These are phyloP conservation scores for Limenitis camilla DNA, from an alignment of 2,888 invertebrate genomes.

Conservation along the genomic window DNA sequence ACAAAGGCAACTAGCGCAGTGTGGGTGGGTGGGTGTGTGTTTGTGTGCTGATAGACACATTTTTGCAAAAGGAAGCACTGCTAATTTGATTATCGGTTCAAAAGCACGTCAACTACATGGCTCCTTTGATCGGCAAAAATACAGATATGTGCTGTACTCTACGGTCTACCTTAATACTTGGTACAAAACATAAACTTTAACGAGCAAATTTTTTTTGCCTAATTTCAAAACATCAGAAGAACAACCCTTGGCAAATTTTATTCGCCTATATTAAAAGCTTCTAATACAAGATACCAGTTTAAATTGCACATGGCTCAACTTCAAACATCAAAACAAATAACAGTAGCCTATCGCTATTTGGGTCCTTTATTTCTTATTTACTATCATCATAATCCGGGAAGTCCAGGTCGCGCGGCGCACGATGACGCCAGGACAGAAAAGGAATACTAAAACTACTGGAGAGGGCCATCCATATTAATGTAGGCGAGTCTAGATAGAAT, in stretches of 20 bases:
- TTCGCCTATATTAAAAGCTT: no score
- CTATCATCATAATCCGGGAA: no score
- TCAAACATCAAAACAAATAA: no score
- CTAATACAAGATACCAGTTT: no score
- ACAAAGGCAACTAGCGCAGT: slow-evolving; percentile 20
- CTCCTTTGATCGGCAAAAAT: slow-evolving; percentile 72
- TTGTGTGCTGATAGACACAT: slow-evolving; percentile 65
- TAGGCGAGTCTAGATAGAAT: no score
- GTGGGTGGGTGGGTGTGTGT: background rate
- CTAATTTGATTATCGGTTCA: slow-evolving; percentile 74
- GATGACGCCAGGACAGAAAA: no score
- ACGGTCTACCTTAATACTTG: slow-evolving; percentile 35
- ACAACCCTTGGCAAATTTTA: background rate
- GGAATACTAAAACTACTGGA: no score
- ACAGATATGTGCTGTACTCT: slow-evolving; percentile 63
- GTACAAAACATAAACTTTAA: slow-evolving; percentile 19
- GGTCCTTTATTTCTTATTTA: no score
- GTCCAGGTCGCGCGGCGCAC: no score
- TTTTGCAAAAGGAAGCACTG: slow-evolving; percentile 72
- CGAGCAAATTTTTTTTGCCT: slow-evolving; percentile 12
- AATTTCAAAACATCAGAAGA: background rate
- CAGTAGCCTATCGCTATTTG: no score
- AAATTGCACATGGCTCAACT: no score
- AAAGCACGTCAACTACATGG: slow-evolving; percentile 67
- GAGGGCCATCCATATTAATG: no score